Conservation (phyloP, 2,797 vertebrate species). For the Hydrolagus colliei region DNA sequence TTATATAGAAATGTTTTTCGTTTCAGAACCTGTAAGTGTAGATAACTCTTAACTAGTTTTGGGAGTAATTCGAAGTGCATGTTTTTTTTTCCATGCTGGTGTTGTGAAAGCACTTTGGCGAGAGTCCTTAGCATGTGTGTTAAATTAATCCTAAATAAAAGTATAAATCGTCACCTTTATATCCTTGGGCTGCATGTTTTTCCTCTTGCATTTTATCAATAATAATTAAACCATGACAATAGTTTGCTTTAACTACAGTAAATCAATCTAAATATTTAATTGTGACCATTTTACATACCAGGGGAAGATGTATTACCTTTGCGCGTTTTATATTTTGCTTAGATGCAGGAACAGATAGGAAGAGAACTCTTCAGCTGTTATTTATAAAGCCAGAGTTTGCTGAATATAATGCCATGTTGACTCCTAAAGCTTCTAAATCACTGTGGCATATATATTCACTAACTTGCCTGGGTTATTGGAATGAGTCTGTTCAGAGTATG, state of each 20-base stretch:
- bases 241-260: not conserved
- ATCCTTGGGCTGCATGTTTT: not conserved
- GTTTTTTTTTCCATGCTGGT: not conserved
- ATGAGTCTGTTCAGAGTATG: too few relatives aligned
- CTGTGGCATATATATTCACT: too few relatives aligned
- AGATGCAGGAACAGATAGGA: not conserved
- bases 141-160: not conserved
- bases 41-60: not conserved
- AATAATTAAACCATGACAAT: not conserved
- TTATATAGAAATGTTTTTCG: not conserved
- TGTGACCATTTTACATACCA: not conserved
- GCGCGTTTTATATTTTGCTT: not conserved
- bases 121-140: not conserved
- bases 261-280: not conserved
- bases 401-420: too few relatives aligned
- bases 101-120: not conserved
- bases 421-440: too few relatives aligned
- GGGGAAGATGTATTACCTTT: not conserved
- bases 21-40: not conserved
- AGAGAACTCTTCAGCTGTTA: not conserved
- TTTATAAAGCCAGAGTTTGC: too few relatives aligned
- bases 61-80: not conserved
- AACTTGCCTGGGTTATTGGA: too few relatives aligned
- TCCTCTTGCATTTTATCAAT: not conserved
- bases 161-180: not conserved